Percentiles rank a stretch among this genome's conserved stretches.
These are phyloP conservation scores for Drosophila rufa DNA, from an alignment of 1,140 invertebrate species.

Conservation along the genomic window DNA sequence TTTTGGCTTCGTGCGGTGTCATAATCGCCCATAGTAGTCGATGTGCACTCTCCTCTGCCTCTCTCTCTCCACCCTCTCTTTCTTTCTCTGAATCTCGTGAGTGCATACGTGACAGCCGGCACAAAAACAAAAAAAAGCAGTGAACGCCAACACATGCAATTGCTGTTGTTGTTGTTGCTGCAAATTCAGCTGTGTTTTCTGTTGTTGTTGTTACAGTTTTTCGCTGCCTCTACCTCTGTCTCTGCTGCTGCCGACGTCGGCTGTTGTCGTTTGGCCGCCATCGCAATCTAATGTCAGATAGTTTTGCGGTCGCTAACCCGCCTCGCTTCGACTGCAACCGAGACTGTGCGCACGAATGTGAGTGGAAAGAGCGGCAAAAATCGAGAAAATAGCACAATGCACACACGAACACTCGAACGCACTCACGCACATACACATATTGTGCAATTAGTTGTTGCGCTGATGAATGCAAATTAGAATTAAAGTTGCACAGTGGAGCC, in stretches of 20 bases:
- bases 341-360: constrained; percentile 39
- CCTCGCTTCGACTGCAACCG: constrained; percentile 41
- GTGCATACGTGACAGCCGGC: constrained; percentile 62
- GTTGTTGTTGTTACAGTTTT: constrained; percentile 9
- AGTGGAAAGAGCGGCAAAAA: constrained; percentile 60
- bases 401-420: constrained; percentile 31
- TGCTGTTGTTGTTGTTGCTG: constrained; percentile 2
- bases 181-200: neutral
- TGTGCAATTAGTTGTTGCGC: constrained; percentile 78
- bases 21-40: constrained; percentile 51
- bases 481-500: constrained; percentile 41
- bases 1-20: constrained; percentile 70
- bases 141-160: constrained; percentile 49
- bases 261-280: constrained; percentile 85
- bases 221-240: constrained; percentile 26
- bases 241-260: constrained; percentile 63
- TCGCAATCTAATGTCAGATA: constrained; percentile 85
- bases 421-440: constrained; percentile 30
- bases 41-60: constrained; percentile 4
- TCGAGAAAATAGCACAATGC: constrained; percentile 58
- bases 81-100: neutral
- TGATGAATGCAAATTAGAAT: constrained; percentile 81
- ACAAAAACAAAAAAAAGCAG: constrained; percentile 32
- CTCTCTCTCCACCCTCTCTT: neutral
- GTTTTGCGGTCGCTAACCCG: constrained; percentile 85